Base-by-base conservation (phyloP, 2,888 invertebrate genomes). In the Pollenia angustigena region DNA sequence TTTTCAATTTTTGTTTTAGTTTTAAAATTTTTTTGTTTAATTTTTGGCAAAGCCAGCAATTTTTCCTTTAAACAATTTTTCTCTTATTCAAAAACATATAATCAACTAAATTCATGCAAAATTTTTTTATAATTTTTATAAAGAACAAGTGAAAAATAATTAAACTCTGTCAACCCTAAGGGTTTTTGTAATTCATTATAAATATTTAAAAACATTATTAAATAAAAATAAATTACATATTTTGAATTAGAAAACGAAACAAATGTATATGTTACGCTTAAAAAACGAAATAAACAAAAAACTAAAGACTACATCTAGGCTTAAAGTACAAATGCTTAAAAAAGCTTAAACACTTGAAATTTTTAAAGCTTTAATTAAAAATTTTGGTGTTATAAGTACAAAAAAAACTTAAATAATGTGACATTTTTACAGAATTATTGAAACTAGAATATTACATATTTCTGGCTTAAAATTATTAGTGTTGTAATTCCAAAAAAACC, bases 61-160 rank as follows among this genome's bases (percentile, higher is more conserved):
- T 23, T 54, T 74, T 68, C 32, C 87, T 78, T 69, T 81, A 81
- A 78, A 78, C 72, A 84, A 81, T 58, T 85, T 71, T 16, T 71
- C 44, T 64, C 9, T 52, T 64, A 62, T 64, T 32, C 1, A 10
- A 58, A 82, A 46, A 32, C 32, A 32, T 32, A 23, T 12, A 58
- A 71, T 66, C 44, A 62, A 68, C 74, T 81, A 76, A 44, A 44
- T 2, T 68, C 87, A 87, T 84, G 84, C 84, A 87, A n/a, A 84
- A 69, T 50, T 85, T 12, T 68, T 32, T 32, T 32, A 6, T 75
- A 52, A 50, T 18, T 60, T 50, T 50, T 42, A 44, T 74, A 46
- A 58, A 32, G 8, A 46, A 48, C 46, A 80, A 72, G 23, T 50
- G 32, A 44, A 64, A 64, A 42, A 1, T 71, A 56, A 23, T 52